Evolutionary conservation across 2,888 invertebrate species (phyloP).

Genomic region (Physocephala rufipes): DNA sequence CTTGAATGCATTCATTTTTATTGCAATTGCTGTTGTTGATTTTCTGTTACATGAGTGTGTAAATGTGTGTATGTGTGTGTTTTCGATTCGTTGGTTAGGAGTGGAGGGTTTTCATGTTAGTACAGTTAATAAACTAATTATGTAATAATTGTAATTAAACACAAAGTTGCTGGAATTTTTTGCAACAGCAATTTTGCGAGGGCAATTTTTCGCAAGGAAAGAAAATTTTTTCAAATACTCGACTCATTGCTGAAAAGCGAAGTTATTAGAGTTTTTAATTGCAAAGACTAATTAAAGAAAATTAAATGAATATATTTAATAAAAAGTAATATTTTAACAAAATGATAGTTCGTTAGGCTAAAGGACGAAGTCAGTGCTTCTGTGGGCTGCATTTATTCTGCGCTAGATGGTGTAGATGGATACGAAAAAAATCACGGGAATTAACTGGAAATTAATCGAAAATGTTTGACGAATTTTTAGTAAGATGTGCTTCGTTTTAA

Average conservation of each 20-base stretch:
- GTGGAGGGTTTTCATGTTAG: background rate
- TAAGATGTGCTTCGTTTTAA: background rate
- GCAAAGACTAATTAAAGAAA: no score
- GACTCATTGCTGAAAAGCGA: background rate
- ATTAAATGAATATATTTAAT: no score
- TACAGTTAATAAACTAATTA: conserved; percentile 15
- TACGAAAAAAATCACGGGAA: background rate
- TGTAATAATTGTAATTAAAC: conserved; percentile 2
- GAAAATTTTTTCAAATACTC: background rate
- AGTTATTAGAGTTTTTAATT: background rate
- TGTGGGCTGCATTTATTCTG: background rate
- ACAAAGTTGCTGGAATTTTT: background rate
- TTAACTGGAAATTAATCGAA: background rate
- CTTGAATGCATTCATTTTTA: background rate
- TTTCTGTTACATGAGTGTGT: background rate
- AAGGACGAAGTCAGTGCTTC: background rate
- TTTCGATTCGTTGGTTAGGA: conserved; percentile 4
- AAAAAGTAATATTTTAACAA: no score
- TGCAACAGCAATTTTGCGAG: background rate
- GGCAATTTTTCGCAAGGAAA: background rate
- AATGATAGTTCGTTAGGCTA: background rate
- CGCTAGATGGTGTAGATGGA: background rate
- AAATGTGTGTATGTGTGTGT: background rate
- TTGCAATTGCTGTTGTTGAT: conserved; percentile 7
- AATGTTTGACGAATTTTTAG: background rate